Percentiles rank a stretch among this genome's conserved stretches.
Evolutionary conservation across 2,888 invertebrate species (phyloP).

Genomic region (Drosophila nr. medialis): DNA sequence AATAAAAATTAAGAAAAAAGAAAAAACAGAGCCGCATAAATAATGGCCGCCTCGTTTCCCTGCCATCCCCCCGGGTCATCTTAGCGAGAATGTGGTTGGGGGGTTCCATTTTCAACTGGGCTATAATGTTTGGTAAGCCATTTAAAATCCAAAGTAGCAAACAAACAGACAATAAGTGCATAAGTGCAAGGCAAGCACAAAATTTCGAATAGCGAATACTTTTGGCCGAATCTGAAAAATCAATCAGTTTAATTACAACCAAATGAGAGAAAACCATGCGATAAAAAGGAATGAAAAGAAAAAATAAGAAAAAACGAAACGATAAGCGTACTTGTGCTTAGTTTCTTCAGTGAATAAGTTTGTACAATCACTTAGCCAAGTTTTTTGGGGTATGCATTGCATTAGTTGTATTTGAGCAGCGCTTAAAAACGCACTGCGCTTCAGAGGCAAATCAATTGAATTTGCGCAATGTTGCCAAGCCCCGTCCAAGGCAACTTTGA

Average conservation of each 20-base stretch:
- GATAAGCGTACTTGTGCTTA: constrained; percentile 18
- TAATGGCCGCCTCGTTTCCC: constrained; percentile 29
- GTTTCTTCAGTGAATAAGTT: constrained; percentile 50
- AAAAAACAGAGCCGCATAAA: constrained; percentile 60
- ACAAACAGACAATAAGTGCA: constrained; percentile 26
- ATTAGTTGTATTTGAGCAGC: constrained; percentile 69
- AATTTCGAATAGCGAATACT: constrained; percentile 21
- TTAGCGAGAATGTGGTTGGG: constrained; percentile 2
- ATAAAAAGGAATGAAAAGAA: not conserved
- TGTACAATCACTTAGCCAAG: constrained; percentile 58
- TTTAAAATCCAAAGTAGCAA: constrained; percentile 40
- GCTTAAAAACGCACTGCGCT: constrained; percentile 64
- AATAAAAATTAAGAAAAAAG: constrained; percentile 56
- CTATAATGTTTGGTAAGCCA: constrained; percentile 33
- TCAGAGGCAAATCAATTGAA: constrained; percentile 68
- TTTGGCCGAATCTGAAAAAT: constrained; percentile 34
- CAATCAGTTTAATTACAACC: constrained; percentile 65
- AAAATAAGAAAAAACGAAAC: not conserved
- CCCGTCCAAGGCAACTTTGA: constrained; percentile 23
- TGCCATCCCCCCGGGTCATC: not conserved
- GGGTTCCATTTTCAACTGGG: not conserved
- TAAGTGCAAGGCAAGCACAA: constrained; percentile 24
- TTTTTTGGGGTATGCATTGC: constrained; percentile 55
- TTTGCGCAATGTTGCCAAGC: constrained; percentile 65
- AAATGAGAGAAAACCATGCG: constrained; percentile 19